Conservation (phyloP, 2,888 invertebrate genomes). For the Mamestra brassicae region DNA sequence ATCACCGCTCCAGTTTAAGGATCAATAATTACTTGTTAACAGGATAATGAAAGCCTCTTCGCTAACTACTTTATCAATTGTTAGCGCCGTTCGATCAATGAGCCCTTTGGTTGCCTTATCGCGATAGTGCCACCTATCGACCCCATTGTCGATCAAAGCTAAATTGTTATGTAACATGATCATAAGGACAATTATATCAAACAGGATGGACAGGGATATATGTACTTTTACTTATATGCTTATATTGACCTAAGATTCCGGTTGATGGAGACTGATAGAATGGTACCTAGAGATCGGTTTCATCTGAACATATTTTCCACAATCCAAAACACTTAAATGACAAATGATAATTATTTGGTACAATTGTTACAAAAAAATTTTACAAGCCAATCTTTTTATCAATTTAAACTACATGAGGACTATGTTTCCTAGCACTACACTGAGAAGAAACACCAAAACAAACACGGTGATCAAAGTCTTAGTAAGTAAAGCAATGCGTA, state of each 20-base stretch:
- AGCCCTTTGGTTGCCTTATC: slow-evolving; percentile 50
- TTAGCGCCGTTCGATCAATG: slow-evolving; percentile 57
- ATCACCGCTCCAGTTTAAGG: slow-evolving; percentile 7
- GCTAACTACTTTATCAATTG: slow-evolving; percentile 32
- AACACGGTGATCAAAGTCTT: too few species aligned
- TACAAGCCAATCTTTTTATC: too few species aligned
- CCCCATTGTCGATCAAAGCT: slow-evolving; percentile 55
- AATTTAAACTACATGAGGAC: too few species aligned
- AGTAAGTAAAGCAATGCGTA: too few species aligned
- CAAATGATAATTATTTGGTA: too few species aligned
- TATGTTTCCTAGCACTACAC: too few species aligned
- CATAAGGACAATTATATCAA: slow-evolving; percentile 19
- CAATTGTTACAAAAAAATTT: too few species aligned
- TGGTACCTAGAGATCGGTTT: too few species aligned
- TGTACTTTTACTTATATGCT: slow-evolving; percentile 1
- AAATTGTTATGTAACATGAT: slow-evolving; percentile 38
- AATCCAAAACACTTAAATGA: neutral
- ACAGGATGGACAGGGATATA: slow-evolving; percentile 27
- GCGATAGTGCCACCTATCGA: slow-evolving; percentile 47
- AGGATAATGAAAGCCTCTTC: slow-evolving; percentile 41
- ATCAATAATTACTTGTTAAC: slow-evolving; percentile 38
- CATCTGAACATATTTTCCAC: neutral
- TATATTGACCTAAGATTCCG: slow-evolving; percentile 14
- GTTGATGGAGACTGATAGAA: neutral
- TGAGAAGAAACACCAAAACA: too few species aligned